Evolutionary conservation across 2,113 vertebrate genomes (phyloP), one percentile per base, ranked within the genome.

Genomic region (Oncorhynchus gorbuscha): DNA sequence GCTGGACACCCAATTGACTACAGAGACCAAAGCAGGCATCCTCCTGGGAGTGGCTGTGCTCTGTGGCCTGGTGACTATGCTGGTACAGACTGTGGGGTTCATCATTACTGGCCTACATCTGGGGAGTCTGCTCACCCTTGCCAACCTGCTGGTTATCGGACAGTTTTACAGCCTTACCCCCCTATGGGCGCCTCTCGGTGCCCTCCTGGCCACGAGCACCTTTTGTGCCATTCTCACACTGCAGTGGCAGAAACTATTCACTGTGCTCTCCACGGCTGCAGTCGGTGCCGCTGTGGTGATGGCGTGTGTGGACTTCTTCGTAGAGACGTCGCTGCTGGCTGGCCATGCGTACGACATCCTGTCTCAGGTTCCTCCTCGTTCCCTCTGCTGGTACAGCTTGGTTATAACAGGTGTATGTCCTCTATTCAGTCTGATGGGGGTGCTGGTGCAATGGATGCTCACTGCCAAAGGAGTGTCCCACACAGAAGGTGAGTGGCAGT

Each of bases 361-460:
- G 24, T 86, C 87, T 74, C 82, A 92, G 58, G 88, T 82, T 0
- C 78, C 87, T 26, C 85, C 86, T 0, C 83, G 81, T 30, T 89
- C 85, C 5, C 86, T 95, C 76, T 97, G 96, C 93, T 97, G 96
- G 95, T 94, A 92, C 76, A 93, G 94, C 91, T 96, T 95, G 96
- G 91, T 84, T 14, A 86, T 95, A 81, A 84, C 93, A 83, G 94
- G 90, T 0, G 87, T 93, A 66, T 95, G 92, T 92, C 95, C 94
- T 3, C 71, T 80, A 20, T 78, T 97, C 61, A 89, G 93, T 85
- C 59, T 93, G 48, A 81, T 92, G 18, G 95, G 94, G 32, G 72
- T 90, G 59, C 73, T 95, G 81, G 90, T 95, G 73, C 96, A 97
- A 68, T 95, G 94, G 94, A 94, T 90, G 73, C 82, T 95, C 64